phyloP scores from a whole-genome alignment of 1,140 invertebrate genomes.

The Asobara japonica region DNA sequence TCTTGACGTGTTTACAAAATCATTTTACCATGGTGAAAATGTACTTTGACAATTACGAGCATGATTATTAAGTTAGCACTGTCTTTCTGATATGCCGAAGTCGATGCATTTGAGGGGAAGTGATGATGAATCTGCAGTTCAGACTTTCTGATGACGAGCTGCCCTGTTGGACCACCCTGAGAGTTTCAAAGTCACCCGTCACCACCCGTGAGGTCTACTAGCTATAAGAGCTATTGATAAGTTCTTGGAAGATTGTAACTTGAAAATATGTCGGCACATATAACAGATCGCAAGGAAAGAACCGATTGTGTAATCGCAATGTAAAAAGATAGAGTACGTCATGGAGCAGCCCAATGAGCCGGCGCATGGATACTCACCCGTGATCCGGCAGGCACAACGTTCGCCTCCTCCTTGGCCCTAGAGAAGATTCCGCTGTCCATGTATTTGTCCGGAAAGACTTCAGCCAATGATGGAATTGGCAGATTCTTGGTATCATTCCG shows the following conservation, averaged over 20 bases:
- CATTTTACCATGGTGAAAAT: neutral
- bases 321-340: neutral
- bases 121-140: too few relatives aligned
- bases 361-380: slow-evolving; percentile 65
- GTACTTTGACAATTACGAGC: neutral
- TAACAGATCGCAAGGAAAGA: too few relatives aligned
- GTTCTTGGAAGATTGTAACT: too few relatives aligned
- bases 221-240: too few relatives aligned
- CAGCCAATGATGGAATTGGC: slow-evolving; percentile 75
- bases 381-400: slow-evolving; percentile 71
- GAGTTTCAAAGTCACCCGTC: too few relatives aligned
- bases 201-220: too few relatives aligned
- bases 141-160: too few relatives aligned
- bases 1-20: neutral
- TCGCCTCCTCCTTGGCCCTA: slow-evolving; percentile 74
- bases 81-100: neutral
- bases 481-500: slow-evolving; percentile 78
- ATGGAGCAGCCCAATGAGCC: neutral
- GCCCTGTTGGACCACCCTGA: too few relatives aligned
- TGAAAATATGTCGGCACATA: too few relatives aligned
- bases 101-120: too few relatives aligned
- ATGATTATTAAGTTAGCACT: neutral
- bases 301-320: too few relatives aligned
- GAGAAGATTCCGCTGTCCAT: slow-evolving; percentile 78
- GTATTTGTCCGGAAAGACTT: slow-evolving; percentile 82